These are phyloP conservation scores for Macaca fascicularis DNA, from an alignment of 2,113 vertebrate genomes.

Conservation along the genomic window DNA sequence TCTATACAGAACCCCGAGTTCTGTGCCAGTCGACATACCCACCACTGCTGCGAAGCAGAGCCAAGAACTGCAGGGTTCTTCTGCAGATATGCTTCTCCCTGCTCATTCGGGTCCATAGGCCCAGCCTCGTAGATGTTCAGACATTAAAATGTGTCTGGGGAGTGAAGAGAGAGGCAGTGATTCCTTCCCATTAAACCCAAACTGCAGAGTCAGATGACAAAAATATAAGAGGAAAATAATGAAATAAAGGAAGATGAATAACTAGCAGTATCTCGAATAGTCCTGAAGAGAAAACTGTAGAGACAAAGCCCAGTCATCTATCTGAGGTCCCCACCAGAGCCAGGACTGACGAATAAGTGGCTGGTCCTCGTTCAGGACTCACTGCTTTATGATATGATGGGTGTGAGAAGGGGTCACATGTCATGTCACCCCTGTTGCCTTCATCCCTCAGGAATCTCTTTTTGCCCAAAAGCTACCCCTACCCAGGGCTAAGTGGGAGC, in stretches of 20 bases:
- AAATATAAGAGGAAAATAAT: not conserved
- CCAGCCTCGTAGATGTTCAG: not conserved
- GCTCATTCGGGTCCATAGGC: not conserved
- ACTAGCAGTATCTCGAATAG: not conserved
- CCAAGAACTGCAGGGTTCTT: not conserved
- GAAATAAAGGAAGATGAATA: not conserved
- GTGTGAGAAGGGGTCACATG: not conserved
- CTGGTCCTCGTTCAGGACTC: not conserved
- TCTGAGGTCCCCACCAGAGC: not conserved
- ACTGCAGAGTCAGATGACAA: not conserved
- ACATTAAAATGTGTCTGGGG: not conserved
- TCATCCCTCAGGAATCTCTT: not conserved
- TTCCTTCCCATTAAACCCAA: not conserved
- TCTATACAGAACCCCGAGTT: not conserved
- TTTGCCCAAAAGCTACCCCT: not conserved
- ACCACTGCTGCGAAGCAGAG: not conserved
- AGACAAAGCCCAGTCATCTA: not conserved
- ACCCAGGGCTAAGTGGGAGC: not conserved
- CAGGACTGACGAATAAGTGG: fast-evolving
- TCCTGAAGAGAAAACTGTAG: not conserved
- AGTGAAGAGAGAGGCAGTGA: not conserved
- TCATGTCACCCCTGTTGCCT: not conserved
- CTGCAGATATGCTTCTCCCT: not conserved
- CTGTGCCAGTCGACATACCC: not conserved
- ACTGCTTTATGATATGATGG: not conserved